Percentiles rank a stretch among this genome's conserved stretches.
Evolutionary conservation across 2,113 vertebrate genomes (phyloP).

Genomic region (Cochlearius cochlearius): DNA sequence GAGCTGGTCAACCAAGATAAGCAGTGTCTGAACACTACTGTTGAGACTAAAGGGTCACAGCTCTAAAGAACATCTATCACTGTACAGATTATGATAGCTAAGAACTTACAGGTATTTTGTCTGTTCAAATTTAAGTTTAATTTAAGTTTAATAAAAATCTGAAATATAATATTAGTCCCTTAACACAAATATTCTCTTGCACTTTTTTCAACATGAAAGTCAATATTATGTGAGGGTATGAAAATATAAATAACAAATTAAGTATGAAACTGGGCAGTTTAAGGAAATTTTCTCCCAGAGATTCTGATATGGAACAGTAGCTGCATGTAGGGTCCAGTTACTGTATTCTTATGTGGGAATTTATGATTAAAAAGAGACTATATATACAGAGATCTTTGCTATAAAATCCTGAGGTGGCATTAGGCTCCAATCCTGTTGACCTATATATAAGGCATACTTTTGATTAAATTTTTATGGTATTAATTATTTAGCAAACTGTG

Average conservation of each 20-base stretch:
- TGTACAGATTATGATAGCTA: not conserved
- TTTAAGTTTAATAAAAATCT: not conserved
- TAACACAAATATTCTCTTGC: not conserved
- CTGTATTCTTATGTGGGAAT: not conserved
- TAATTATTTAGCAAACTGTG: not conserved
- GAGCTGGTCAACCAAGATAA: not conserved
- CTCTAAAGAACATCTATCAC: not conserved
- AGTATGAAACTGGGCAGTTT: not conserved
- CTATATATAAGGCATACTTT: not conserved
- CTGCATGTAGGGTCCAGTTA: not conserved
- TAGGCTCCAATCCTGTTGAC: not conserved
- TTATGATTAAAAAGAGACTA: not conserved
- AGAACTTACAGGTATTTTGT: not conserved
- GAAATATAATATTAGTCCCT: not conserved
- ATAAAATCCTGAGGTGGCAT: not conserved
- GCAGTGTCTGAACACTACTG: not conserved
- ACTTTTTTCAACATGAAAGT: not conserved
- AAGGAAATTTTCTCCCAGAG: not conserved
- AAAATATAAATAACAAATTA: not conserved
- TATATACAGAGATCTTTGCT: not conserved
- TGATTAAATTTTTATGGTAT: not conserved
- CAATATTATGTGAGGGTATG: not conserved
- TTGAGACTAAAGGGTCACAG: not conserved
- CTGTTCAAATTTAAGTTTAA: not conserved
- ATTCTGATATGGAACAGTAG: not conserved